Conservation (phyloP, 2,888 invertebrate species). For the Candidula unifasciata region DNA sequence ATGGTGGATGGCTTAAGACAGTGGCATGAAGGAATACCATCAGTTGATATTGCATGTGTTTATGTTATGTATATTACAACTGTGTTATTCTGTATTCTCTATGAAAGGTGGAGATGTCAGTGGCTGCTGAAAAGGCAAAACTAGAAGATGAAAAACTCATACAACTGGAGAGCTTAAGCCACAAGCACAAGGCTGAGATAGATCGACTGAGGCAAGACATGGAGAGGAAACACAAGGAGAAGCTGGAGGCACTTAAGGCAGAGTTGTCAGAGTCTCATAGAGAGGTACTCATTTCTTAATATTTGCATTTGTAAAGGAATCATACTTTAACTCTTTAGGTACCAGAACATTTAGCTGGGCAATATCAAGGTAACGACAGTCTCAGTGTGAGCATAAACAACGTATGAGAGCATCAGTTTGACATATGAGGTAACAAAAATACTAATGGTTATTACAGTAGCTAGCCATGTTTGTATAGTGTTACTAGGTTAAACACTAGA, state of each 20-base stretch:
- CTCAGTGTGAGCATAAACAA: too few species aligned
- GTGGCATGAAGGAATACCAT: too few species aligned
- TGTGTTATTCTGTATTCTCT: neutral
- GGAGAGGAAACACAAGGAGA: slow-evolving; percentile 67
- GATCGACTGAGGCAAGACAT: slow-evolving; percentile 69
- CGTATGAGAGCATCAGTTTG: too few species aligned
- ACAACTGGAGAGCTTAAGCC: slow-evolving; percentile 63
- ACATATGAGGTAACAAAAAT: too few species aligned
- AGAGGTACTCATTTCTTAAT: slow-evolving; percentile 56
- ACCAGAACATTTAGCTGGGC: too few species aligned
- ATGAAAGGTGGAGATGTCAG: slow-evolving; percentile 65
- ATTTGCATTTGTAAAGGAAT: too few species aligned
- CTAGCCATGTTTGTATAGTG: too few species aligned
- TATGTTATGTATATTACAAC: neutral
- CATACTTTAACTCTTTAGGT: too few species aligned
- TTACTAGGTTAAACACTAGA: too few species aligned
- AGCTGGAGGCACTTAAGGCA: slow-evolving; percentile 56
- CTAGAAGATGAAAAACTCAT: slow-evolving; percentile 66
- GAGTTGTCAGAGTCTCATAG: slow-evolving; percentile 65
- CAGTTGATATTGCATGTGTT: neutral
- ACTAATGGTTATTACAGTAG: too few species aligned
- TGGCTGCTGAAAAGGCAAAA: slow-evolving; percentile 64
- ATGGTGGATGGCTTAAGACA: too few species aligned
- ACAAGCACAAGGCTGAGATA: slow-evolving; percentile 65
- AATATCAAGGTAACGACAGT: too few species aligned